Evolutionary conservation across 2,888 invertebrate genomes (phyloP).

Genomic region (Amblyteles armatorius): DNA sequence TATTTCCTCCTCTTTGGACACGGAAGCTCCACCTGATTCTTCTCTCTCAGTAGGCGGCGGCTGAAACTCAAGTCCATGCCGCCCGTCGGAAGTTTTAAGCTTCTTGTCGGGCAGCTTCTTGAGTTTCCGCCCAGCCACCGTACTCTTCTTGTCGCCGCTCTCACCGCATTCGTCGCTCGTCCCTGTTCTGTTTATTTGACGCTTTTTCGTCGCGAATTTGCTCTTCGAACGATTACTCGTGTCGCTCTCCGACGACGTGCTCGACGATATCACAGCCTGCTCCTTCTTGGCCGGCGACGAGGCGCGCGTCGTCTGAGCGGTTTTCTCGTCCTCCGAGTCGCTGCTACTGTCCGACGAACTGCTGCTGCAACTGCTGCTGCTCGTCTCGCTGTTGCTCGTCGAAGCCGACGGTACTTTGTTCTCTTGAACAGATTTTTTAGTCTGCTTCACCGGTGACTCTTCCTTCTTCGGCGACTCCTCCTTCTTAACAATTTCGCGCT

Average conservation of each 20-base stretch:
- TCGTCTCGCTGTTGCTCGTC: conserved; percentile 87
- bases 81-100: conserved; percentile 94
- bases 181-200: conserved; percentile 62
- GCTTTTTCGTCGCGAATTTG: conserved; percentile 66
- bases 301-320: conserved; percentile 23
- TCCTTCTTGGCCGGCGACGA: conserved; percentile 73
- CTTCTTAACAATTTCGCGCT: conserved; percentile 78
- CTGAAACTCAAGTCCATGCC: conserved; percentile 90
- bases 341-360: conserved; percentile 84
- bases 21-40: conserved; percentile 86
- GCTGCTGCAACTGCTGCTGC: conserved; percentile 84
- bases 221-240: conserved; percentile 76
- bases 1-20: conserved; percentile 77
- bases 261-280: conserved; percentile 77
- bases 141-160: conserved; percentile 76
- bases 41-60: conserved; percentile 91
- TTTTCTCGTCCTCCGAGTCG: conserved; percentile 80
- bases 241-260: conserved; percentile 81
- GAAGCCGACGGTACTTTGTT: conserved; percentile 83
- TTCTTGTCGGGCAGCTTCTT: conserved; percentile 92
- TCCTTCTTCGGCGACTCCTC: conserved; percentile 73
- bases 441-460: conserved; percentile 63
- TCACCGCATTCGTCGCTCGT: conserved; percentile 59
- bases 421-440: conserved; percentile 63
- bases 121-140: conserved; percentile 84